Conservation (phyloP, 2,888 invertebrate species). For the Melanotus villosus region DNA sequence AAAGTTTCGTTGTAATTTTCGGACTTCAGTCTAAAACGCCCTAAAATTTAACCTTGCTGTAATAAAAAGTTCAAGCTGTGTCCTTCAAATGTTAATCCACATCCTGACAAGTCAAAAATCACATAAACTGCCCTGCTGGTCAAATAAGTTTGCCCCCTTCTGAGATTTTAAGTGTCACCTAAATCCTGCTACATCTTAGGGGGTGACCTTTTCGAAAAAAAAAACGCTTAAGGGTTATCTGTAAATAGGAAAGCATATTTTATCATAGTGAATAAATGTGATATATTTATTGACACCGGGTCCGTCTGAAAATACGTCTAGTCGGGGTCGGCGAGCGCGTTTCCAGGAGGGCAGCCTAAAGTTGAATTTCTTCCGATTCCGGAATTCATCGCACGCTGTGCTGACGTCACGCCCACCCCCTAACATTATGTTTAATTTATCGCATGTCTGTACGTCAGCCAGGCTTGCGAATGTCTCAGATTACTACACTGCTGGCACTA, state of each 20-base stretch:
- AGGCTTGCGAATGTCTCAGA: constrained; percentile 50
- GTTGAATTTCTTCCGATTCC: constrained; percentile 48
- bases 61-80: too few species aligned
- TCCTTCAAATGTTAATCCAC: too few species aligned
- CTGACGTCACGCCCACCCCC: constrained; percentile 60
- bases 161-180: too few species aligned
- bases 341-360: constrained; percentile 19
- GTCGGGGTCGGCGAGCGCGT: constrained; percentile 14
- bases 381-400: constrained; percentile 59
- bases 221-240: too few species aligned
- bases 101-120: too few species aligned
- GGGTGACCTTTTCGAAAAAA: too few species aligned
- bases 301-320: constrained; percentile 38
- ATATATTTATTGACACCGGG: constrained; percentile 27
- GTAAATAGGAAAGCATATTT: background rate
- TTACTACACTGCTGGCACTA: constrained; percentile 49
- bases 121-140: too few species aligned
- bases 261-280: background rate
- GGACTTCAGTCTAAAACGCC: too few species aligned
- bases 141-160: too few species aligned
- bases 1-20: too few species aligned
- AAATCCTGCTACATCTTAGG: too few species aligned
- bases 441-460: constrained; percentile 59
- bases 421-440: constrained; percentile 62
- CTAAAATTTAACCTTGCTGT: too few species aligned